Conservation (phyloP, 2,888 invertebrate species). For the Ethmia dodecea region DNA sequence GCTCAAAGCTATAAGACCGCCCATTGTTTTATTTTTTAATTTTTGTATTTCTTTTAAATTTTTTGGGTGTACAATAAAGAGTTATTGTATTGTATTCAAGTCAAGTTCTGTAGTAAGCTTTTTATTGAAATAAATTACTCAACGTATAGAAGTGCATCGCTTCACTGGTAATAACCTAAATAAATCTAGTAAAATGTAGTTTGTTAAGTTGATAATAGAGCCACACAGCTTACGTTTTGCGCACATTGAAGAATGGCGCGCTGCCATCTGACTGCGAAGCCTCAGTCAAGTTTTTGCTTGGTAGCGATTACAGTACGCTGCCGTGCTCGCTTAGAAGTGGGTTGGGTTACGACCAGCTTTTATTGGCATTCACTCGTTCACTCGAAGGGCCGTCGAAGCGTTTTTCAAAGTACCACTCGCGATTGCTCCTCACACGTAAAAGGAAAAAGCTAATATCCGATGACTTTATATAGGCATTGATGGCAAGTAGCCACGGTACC, state of each 20-base stretch:
- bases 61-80: no score
- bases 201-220: no score
- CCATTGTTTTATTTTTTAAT: no score
- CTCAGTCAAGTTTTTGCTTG: slow-evolving; percentile 47
- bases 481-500: slow-evolving; percentile 1
- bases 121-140: no score
- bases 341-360: slow-evolving; percentile 48
- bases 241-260: slow-evolving; percentile 31
- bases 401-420: slow-evolving; percentile 36
- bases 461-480: slow-evolving; percentile 30
- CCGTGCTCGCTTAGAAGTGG: slow-evolving; percentile 39
- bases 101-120: no score
- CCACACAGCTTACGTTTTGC: slow-evolving; percentile 21
- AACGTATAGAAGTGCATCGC: no score
- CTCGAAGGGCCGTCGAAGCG: slow-evolving; percentile 22
- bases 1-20: no score
- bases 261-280: slow-evolving; percentile 36
- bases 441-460: slow-evolving; percentile 30
- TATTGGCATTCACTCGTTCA: slow-evolving; percentile 39
- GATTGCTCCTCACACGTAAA: slow-evolving; percentile 32
- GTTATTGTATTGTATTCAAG: no score
- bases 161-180: no score
- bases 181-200: neutral
- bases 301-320: slow-evolving; percentile 52
- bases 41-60: no score